These are phyloP conservation scores for Trypoxylus dichotomus DNA, from an alignment of 1,140 invertebrate genomes.

Conservation along the genomic window DNA sequence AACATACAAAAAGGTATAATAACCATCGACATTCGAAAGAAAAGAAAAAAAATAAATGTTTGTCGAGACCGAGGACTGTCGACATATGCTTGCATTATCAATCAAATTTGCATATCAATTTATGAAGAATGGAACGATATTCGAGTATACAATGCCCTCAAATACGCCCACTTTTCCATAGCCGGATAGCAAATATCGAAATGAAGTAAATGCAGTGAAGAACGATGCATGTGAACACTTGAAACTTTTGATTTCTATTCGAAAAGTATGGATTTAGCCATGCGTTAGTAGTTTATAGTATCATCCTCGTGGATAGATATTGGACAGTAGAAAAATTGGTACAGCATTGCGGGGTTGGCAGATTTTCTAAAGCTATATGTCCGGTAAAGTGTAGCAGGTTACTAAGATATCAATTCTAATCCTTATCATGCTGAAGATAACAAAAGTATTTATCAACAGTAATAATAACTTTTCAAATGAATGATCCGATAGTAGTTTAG, in stretches of 20 bases:
- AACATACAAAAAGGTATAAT: not conserved
- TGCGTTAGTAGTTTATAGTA: too few relatives aligned
- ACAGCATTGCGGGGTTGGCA: too few relatives aligned
- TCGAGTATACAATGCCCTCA: slow-evolving; percentile 6
- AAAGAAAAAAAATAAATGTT: not conserved
- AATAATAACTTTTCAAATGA: too few relatives aligned
- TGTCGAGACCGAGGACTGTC: not conserved
- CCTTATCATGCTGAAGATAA: too few relatives aligned
- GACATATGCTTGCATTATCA: slow-evolving; percentile 20
- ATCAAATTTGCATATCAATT: slow-evolving; percentile 23
- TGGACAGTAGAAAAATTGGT: too few relatives aligned
- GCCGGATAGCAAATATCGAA: not conserved
- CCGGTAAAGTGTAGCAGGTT: too few relatives aligned
- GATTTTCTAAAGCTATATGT: too few relatives aligned
- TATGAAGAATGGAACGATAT: slow-evolving; percentile 22
- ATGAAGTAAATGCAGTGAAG: not conserved
- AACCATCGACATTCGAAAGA: not conserved
- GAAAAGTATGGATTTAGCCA: too few relatives aligned
- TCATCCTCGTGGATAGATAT: too few relatives aligned
- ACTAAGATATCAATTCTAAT: too few relatives aligned
- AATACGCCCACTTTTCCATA: not conserved
- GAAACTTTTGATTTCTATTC: not conserved
- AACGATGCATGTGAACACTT: not conserved
- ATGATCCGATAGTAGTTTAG: too few relatives aligned
- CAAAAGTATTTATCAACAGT: too few relatives aligned